These are phyloP conservation scores for Gallirallus australis DNA, from an alignment of 2,797 vertebrate genomes.

Conservation along the genomic window DNA sequence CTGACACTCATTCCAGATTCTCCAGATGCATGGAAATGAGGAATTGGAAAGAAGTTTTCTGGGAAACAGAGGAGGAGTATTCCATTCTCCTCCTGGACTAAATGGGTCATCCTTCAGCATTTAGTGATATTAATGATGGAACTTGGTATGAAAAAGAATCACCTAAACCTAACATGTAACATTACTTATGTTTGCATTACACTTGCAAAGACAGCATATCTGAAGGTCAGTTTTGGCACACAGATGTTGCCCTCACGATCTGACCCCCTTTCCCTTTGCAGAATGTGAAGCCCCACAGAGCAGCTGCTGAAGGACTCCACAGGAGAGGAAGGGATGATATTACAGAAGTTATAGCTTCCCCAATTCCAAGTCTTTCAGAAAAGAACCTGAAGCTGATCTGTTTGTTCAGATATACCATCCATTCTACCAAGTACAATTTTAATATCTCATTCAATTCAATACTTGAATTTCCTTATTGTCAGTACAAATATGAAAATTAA, in stretches of 20 bases:
- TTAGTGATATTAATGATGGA: neutral
- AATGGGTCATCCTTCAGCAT: rapidly evolving
- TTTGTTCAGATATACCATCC: neutral
- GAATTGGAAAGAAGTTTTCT: neutral
- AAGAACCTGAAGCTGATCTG: neutral
- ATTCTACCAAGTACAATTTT: neutral
- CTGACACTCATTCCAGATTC: neutral
- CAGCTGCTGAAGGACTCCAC: neutral
- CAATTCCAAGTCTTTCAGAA: neutral
- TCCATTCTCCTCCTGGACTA: neutral
- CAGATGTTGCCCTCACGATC: neutral
- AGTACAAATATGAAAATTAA: neutral
- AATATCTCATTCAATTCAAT: neutral
- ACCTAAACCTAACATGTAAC: neutral
- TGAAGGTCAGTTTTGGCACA: neutral
- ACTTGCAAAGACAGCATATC: neutral
- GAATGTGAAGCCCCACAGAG: neutral
- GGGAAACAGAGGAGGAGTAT: neutral
- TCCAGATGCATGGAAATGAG: neutral
- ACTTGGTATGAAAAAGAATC: neutral
- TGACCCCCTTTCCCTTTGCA: neutral
- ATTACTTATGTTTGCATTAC: neutral
- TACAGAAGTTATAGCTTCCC: neutral
- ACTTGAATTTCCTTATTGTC: neutral
- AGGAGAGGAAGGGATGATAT: neutral